Evolutionary conservation across 1,140 invertebrate genomes (phyloP).

Genomic region (Penaeus indicus): DNA sequence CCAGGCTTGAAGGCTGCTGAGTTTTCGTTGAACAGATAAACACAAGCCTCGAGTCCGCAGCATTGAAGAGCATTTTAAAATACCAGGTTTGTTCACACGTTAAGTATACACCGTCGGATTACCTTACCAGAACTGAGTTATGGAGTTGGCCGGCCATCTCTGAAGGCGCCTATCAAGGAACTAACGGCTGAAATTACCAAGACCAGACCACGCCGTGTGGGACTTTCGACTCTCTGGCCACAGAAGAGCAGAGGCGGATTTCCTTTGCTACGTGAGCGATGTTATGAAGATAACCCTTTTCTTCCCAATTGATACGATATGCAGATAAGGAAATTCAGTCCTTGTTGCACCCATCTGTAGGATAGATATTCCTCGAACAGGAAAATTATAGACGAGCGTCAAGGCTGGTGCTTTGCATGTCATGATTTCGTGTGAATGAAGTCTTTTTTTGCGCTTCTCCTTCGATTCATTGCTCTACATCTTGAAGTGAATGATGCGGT

Average conservation of each 20-base stretch:
- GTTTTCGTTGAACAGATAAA: slow-evolving; percentile 51
- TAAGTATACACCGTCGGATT: slow-evolving; percentile 56
- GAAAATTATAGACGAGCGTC: slow-evolving; percentile 35
- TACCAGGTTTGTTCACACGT: slow-evolving; percentile 57
- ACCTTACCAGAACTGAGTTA: slow-evolving; percentile 49
- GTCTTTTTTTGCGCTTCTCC: slow-evolving; percentile 38
- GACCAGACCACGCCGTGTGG: neutral
- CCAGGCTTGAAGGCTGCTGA: neutral
- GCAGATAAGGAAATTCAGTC: slow-evolving; percentile 26
- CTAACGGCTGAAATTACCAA: slow-evolving; percentile 52
- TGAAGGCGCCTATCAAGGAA: slow-evolving; percentile 42
- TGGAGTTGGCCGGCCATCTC: slow-evolving; percentile 38
- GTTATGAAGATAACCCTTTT: slow-evolving; percentile 51
- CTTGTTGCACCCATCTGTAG: slow-evolving; percentile 3
- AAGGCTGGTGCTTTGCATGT: slow-evolving; percentile 44
- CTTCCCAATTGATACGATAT: slow-evolving; percentile 48
- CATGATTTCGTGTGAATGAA: slow-evolving; percentile 55
- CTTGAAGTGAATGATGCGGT: slow-evolving; percentile 21
- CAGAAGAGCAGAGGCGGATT: neutral
- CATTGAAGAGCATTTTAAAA: slow-evolving; percentile 54
- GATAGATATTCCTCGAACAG: slow-evolving; percentile 36
- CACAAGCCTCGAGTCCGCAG: slow-evolving; percentile 48
- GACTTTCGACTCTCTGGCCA: neutral
- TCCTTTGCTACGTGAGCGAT: neutral
- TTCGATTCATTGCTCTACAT: slow-evolving; percentile 49